Evolutionary conservation across 2,888 invertebrate genomes (phyloP), one percentile per base, ranked within the genome.

Genomic region (Drosophila nr. perissopoda): DNA sequence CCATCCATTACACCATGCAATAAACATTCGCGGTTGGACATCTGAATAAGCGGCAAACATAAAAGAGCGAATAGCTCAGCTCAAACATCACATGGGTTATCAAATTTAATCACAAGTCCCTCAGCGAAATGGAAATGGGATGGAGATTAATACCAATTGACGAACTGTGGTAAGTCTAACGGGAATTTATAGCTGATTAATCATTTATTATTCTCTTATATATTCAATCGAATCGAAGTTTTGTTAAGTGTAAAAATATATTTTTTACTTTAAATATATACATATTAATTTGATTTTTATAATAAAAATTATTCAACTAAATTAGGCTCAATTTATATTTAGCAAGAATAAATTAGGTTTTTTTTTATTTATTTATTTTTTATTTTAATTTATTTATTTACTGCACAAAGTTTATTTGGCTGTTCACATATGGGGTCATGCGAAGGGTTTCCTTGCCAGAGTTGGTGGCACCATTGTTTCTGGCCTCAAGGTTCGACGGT

Each of bases 1-100:
- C 8, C 45, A 11, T 10, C 38, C 51, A 36, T 31, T 18, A 66
- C 21, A 40, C 56, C 34, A 59, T 51, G 67, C 69, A 76, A 84
- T 82, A 79, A 78, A 80, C 57, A 76, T 61, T 82, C 64, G 83
- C 68, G 80, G 76, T 78, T 29, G 29, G 53, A 54, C 74, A 73
- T 63, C 73, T 58, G 59, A 33, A 48, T 49, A 62, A 61, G 49
- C 61, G 58, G 27, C 57, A 36, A 21, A 48, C 68, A 70, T 75
- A 73, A 84, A 69, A 69, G 67, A 25, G 45, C 51, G 60, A 82
- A 83, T 83, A 85, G 88, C 76, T 79, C 73, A 85, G 88, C 76
- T 79, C 73, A 65, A 76, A 69, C 76, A 79, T 70, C 80, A 72
- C 66, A 79, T 70, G 80, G 80, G 58, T 58, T 79, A 76, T 88